Base-by-base conservation (phyloP, 2,113 vertebrate genomes). In the Procavia capensis region DNA sequence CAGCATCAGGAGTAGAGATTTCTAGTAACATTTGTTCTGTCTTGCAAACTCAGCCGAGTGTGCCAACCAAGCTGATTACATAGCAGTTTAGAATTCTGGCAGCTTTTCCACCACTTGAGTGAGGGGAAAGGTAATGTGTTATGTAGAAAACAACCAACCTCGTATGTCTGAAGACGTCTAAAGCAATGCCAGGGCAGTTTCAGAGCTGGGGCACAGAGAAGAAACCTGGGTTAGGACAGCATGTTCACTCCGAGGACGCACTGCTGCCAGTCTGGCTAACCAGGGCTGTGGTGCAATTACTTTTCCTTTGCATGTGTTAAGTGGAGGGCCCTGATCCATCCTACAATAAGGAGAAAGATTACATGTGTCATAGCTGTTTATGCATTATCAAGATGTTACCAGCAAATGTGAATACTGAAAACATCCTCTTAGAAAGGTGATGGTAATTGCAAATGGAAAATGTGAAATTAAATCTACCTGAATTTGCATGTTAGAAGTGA, bases 351-450 rank as follows among this genome's bases (percentile, higher is more conserved):
- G 20, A 36, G 64, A 88, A 83, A 36, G 63, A 85, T 95, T 86
- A 27, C 13, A 47, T 0, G 0, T 85, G 36, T 90, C 74, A 84
- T 64, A 89, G 68, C 92, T 84, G 86, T 95, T 95, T 88, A 75
- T 85, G 22, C 39, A 31, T 66, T 95, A 89, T 36, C 17, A 83
- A 41, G 43, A n/a, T 85, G 92, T 97, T 95, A 91, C 70, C 86
- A 34, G 88, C 57, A 94, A 91, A 89, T 57, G 75, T 84, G 83
- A 93, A 91, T 83, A 83, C 74, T 96, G 63, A 45, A 90, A 95
- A 94, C 34, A 91, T 3, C 17, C 36, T 72, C 22, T 81, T 19
- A 6, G 39, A 87, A 85, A 95, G 29, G 90, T 75, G 24, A 84
- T 83, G 34, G 47, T 84, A 86, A 97, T 78, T 94, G 59, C 10